A percentile compares a stretch with the other conserved stretches of the same genome.
These are phyloP conservation scores for Butorides virescens DNA, from an alignment of 2,113 vertebrate species.

Conservation along the genomic window DNA sequence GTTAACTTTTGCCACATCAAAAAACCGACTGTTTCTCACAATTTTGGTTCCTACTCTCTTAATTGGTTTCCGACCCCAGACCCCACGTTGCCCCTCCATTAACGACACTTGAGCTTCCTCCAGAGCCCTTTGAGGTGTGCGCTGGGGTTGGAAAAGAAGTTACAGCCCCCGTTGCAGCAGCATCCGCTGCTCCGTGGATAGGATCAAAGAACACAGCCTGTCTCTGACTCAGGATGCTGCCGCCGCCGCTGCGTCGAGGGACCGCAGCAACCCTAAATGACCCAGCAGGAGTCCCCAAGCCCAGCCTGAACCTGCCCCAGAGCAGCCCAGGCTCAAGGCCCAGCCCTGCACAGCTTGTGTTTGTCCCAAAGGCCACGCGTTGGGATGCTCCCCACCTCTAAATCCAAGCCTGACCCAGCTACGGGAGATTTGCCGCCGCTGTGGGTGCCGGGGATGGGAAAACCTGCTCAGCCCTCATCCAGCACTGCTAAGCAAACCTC, in stretches of 20 bases:
- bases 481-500: neutral
- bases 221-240: neutral
- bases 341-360: neutral
- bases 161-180: neutral
- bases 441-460: neutral
- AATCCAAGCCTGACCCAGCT: neutral
- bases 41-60: neutral
- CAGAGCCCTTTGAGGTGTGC: neutral
- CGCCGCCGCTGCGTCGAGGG: rapidly evolving
- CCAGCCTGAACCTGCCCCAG: rapidly evolving
- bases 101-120: neutral
- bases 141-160: neutral
- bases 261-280: neutral
- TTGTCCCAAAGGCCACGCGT: neutral
- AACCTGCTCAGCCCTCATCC: neutral
- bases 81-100: neutral
- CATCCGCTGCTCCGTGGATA: neutral
- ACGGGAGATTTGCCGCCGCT: rapidly evolving
- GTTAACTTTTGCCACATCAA: neutral
- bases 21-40: neutral
- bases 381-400: neutral
- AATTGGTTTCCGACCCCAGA: neutral
- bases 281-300: neutral
- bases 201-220: neutral
- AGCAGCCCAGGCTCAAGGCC: neutral